phyloP scores from a whole-genome alignment of 2,797 vertebrate genomes.

The Menidia menidia region DNA sequence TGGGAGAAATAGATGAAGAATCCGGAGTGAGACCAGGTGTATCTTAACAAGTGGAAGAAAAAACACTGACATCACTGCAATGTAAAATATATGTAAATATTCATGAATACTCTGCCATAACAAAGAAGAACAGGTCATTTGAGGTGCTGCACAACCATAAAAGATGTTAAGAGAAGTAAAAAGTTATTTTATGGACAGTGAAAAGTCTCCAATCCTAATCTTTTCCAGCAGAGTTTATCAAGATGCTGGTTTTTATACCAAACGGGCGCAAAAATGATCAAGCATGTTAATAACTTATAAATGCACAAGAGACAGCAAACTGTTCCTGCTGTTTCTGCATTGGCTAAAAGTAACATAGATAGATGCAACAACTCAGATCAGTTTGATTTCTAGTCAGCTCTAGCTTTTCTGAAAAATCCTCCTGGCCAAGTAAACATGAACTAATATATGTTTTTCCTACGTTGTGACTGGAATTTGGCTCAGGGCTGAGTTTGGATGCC shows the following conservation, averaged over 20 bases:
- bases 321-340: slow-evolving; percentile 16
- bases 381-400: neutral
- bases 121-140: neutral
- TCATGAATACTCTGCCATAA: slow-evolving; percentile 8
- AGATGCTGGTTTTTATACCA: slow-evolving; percentile 14
- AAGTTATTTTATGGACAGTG: neutral
- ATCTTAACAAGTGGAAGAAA: neutral
- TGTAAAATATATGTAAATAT: slow-evolving; percentile 23
- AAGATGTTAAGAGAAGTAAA: neutral
- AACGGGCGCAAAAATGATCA: slow-evolving; percentile 7
- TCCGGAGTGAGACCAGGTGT: neutral
- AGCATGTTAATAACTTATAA: neutral
- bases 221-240: neutral
- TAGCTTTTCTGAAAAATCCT: neutral
- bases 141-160: neutral
- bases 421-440: too few relatives aligned
- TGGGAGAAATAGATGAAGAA: neutral
- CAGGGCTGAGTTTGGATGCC: neutral
- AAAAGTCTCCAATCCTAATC: neutral
- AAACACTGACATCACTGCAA: neutral
- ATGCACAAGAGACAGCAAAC: slow-evolving; percentile 3
- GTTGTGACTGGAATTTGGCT: neutral
- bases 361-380: slow-evolving; percentile 13
- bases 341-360: slow-evolving; percentile 5
- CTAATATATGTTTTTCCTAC: neutral